Percentiles rank a stretch among this genome's conserved stretches.
phyloP scores from a whole-genome alignment of 2,113 vertebrate species.

The Myotis yumanensis region DNA sequence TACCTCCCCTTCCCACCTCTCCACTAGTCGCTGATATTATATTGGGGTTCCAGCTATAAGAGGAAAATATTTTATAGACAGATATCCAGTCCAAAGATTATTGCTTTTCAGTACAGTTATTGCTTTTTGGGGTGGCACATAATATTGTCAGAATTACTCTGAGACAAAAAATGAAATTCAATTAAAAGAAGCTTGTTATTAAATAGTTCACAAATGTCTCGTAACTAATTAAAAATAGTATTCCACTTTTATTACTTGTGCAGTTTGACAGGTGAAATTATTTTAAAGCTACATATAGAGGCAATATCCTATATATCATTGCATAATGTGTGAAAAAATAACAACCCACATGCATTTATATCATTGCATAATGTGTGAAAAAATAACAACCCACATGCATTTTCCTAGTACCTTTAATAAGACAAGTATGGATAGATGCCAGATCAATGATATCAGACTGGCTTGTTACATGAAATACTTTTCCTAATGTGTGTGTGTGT shows the following conservation, averaged over 20 bases:
- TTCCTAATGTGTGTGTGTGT: no score
- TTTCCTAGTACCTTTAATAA: not conserved
- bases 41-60: not conserved
- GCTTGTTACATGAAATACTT: not conserved
- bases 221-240: not conserved
- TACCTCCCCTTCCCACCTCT: accelerated
- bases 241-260: not conserved
- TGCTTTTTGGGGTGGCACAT: not conserved
- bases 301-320: not conserved
- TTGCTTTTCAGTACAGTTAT: not conserved
- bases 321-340: not conserved
- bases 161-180: not conserved
- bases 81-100: not conserved
- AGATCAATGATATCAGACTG: not conserved
- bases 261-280: not conserved
- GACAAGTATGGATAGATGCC: not conserved
- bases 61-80: not conserved
- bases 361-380: not conserved
- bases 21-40: not conserved
- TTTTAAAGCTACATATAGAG: not conserved
- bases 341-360: not conserved
- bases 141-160: not conserved
- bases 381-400: not conserved
- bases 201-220: not conserved
- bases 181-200: not conserved